Evolutionary conservation across 2,113 vertebrate species (phyloP), one percentile per base, ranked within the genome.

Genomic region (Petromus typicus): DNA sequence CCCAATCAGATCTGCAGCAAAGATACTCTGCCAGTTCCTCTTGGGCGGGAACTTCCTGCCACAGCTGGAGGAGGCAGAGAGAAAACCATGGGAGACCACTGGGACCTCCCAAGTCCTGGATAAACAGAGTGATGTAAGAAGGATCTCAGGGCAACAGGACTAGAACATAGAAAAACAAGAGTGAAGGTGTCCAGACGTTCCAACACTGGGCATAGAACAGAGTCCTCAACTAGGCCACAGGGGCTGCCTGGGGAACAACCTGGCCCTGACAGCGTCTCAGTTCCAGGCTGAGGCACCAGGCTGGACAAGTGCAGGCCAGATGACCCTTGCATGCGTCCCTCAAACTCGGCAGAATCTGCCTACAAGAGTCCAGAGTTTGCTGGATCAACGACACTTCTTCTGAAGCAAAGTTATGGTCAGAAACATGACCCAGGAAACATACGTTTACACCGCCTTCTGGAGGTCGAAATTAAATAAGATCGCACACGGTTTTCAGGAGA

Each of bases 391-490:
- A 30, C 48, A 51, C 23, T 85, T 20, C 83, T 40, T 79, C 12
- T 45, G 5, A 86, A 76, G 78, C 51, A 59, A 66, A 61, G 27
- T 1, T 63, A 66, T 84, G 80, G 83, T 14, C 51, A 59, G 82
- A 9, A 71, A 87, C 59, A 81, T 13, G 37, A 7, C 25, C 59
- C 54, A 61, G 34, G 22, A 54, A 89, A 94, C 95, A 51, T 4
- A 69, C 30, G 40, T 59, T 95, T 66, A 75, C 34, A 82, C 43
- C 57, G 45, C 40, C 23, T 94, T 85, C 82, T 93, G 83, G 59
- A 91, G 27, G 63, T 63, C 86, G 89, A 93, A 71, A 30, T 94
- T 73, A 83, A 92, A 64, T 92, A 59, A 92, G 69, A 79, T 71
- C 45, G 80, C 30, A 59, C 43, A 9, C 73, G 37, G 61, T 86